These are phyloP conservation scores for Ursus arctos DNA, from an alignment of 2,113 vertebrate species.

Conservation along the genomic window DNA sequence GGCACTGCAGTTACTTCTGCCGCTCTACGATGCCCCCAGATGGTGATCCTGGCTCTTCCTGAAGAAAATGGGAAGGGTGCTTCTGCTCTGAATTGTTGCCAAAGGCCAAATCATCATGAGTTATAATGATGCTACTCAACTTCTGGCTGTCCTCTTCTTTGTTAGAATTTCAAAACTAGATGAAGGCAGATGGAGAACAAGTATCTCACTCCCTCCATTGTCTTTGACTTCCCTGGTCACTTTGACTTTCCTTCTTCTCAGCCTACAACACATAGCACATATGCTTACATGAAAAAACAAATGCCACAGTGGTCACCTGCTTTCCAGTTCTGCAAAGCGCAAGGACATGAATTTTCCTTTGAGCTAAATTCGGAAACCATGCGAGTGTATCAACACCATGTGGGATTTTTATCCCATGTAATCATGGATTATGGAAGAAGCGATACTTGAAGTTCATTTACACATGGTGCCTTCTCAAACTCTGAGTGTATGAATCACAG, in stretches of 20 bases:
- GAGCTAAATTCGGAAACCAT: background rate
- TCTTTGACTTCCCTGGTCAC: background rate
- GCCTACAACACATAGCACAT: background rate
- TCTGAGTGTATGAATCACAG: background rate
- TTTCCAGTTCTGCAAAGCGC: background rate
- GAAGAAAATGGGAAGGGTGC: background rate
- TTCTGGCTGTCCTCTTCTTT: background rate
- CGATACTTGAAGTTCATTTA: background rate
- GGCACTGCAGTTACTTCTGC: background rate
- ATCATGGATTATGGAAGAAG: background rate
- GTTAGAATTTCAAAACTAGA: background rate
- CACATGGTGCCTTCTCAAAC: background rate
- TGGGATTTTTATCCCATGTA: background rate
- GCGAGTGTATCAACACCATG: background rate
- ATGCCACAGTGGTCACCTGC: background rate
- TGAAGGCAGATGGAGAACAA: background rate
- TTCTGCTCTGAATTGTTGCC: background rate
- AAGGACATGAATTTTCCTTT: background rate
- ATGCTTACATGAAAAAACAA: background rate
- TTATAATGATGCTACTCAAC: background rate
- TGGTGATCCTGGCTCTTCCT: background rate
- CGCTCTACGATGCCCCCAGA: fast-evolving
- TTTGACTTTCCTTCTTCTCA: background rate
- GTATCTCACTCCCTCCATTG: background rate
- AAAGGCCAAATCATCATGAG: background rate